Evolutionary conservation across 2,888 invertebrate genomes (phyloP).

Genomic region (Sylvicola cinctus): DNA sequence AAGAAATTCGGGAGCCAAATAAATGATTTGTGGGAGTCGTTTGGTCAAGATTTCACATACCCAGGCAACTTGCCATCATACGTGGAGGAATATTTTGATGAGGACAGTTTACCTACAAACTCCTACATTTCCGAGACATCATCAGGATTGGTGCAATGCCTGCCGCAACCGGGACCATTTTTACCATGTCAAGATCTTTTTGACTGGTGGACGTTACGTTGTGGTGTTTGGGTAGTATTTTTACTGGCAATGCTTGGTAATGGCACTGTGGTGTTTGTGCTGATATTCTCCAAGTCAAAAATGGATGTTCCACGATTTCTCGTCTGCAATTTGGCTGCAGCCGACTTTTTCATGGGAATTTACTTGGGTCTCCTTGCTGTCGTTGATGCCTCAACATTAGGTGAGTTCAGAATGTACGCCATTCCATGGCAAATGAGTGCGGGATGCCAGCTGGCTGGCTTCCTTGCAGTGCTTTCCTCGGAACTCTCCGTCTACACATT

Average conservation of each 20-base stretch:
- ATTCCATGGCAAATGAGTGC: slow-evolving; percentile 94
- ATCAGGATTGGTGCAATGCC: slow-evolving; percentile 36
- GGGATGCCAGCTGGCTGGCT: slow-evolving; percentile 85
- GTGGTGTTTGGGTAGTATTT: slow-evolving; percentile 95
- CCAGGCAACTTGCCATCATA: slow-evolving; percentile 47
- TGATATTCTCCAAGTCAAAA: slow-evolving; percentile 76
- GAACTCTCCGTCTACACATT: slow-evolving; percentile 90
- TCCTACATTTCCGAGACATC: slow-evolving; percentile 14
- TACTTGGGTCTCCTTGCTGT: slow-evolving; percentile 87
- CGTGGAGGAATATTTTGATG: slow-evolving; percentile 52
- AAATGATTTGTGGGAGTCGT: slow-evolving; percentile 46
- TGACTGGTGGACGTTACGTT: slow-evolving; percentile 93
- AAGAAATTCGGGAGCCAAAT: slow-evolving; percentile 49
- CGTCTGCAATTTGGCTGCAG: slow-evolving; percentile 89
- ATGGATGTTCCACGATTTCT: slow-evolving; percentile 93
- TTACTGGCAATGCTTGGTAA: slow-evolving; percentile 88
- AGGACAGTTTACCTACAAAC: slow-evolving; percentile 23
- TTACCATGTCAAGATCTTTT: slow-evolving; percentile 89
- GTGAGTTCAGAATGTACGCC: slow-evolving; percentile 90
- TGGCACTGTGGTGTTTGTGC: slow-evolving; percentile 84
- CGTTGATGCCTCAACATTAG: slow-evolving; percentile 86
- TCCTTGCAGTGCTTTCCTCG: slow-evolving; percentile 81
- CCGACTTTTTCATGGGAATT: slow-evolving; percentile 94
- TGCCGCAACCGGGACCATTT: slow-evolving; percentile 80
- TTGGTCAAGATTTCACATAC: slow-evolving; percentile 46